Conservation (phyloP, 2,113 vertebrate genomes). For the Plectropomus leopardus region DNA sequence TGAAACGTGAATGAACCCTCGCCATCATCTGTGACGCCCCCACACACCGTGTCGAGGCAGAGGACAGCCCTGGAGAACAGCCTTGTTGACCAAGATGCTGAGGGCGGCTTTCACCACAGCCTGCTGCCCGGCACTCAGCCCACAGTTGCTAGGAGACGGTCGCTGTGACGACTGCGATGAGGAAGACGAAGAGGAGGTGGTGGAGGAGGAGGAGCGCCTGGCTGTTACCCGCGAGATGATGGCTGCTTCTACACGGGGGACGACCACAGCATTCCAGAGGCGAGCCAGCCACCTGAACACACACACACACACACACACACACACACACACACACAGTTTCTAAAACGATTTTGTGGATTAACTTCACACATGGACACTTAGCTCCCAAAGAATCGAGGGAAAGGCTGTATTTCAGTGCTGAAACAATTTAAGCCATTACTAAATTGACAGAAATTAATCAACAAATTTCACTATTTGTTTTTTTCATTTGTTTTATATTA, state of each 20-base stretch:
- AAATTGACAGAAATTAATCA: too few relatives aligned
- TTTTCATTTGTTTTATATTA: too few relatives aligned
- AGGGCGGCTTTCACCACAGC: slow-evolving; percentile 95
- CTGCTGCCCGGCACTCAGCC: slow-evolving; percentile 91
- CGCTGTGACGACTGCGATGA: slow-evolving; percentile 58
- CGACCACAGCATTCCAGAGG: slow-evolving; percentile 94
- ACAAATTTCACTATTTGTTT: too few relatives aligned
- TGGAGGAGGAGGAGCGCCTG: slow-evolving; percentile 78
- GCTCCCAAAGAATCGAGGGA: too few relatives aligned
- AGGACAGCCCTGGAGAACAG: slow-evolving; percentile 92
- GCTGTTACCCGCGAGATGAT: slow-evolving; percentile 91
- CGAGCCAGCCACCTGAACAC: slow-evolving; percentile 92
- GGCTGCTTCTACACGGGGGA: slow-evolving; percentile 93
- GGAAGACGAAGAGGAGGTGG: slow-evolving; percentile 38
- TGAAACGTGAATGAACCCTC: background rate
- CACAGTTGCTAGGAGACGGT: slow-evolving; percentile 81
- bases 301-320: background rate
- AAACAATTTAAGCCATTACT: too few relatives aligned
- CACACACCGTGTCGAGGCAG: slow-evolving; percentile 89
- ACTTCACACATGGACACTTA: too few relatives aligned
- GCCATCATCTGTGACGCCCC: background rate
- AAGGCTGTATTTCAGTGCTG: too few relatives aligned
- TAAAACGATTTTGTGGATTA: too few relatives aligned
- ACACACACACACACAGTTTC: too few relatives aligned
- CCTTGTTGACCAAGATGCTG: slow-evolving; percentile 96